A percentile compares a stretch with the other conserved stretches of the same genome.
phyloP scores from a whole-genome alignment of 2,888 invertebrate species.

The Athalia rosae region DNA sequence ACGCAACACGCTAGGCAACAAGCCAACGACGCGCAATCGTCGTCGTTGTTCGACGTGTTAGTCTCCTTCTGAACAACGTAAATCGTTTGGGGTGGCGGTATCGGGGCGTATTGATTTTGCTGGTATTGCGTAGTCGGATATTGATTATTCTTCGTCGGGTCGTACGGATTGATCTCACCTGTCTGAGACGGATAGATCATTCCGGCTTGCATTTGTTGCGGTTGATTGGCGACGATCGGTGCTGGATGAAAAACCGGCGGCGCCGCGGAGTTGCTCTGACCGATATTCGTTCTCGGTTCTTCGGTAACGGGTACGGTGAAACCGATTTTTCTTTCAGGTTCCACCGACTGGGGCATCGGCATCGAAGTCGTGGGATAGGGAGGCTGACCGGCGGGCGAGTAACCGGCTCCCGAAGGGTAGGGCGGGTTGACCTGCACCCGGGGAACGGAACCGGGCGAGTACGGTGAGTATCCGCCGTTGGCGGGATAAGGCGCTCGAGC shows the following conservation, averaged over 20 bases:
- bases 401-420: neutral
- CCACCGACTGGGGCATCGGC: constrained; percentile 25
- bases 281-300: neutral
- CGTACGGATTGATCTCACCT: constrained; percentile 15
- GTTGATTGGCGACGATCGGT: neutral
- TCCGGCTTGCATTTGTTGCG: constrained; percentile 7
- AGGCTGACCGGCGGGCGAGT: constrained; percentile 1
- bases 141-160: neutral
- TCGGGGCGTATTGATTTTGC: neutral
- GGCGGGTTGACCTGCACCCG: constrained; percentile 11
- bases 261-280: neutral
- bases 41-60: neutral
- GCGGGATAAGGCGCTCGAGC: constrained; percentile 1
- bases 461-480: neutral
- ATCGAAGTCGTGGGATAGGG: constrained; percentile 21
- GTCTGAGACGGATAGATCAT: neutral
- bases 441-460: constrained; percentile 2
- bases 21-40: neutral
- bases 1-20: constrained; percentile 1
- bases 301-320: constrained; percentile 10
- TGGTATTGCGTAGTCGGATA: neutral
- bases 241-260: neutral
- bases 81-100: neutral
- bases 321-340: constrained; percentile 18
- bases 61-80: constrained; percentile 20